phyloP scores from a whole-genome alignment of 2,888 invertebrate genomes.

The Agrypnus murinus region DNA sequence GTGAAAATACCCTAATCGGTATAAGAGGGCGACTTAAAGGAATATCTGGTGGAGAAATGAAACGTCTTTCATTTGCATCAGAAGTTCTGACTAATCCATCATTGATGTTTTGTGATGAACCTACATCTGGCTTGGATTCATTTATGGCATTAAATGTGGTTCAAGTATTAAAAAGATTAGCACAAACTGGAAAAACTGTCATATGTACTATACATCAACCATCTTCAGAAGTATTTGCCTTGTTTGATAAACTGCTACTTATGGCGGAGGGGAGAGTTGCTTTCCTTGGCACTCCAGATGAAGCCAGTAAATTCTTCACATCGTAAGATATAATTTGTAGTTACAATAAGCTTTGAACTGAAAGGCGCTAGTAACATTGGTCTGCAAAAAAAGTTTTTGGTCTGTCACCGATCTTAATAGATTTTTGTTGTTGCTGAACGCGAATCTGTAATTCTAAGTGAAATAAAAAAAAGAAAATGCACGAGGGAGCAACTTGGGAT shows the following conservation, averaged over 20 bases:
- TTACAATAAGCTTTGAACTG: too few species aligned
- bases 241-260: conserved; percentile 91
- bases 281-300: conserved; percentile 86
- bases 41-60: conserved; percentile 97
- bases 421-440: too few species aligned
- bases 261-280: conserved; percentile 95
- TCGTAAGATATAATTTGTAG: conserved; percentile 80
- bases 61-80: conserved; percentile 96
- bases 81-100: conserved; percentile 97
- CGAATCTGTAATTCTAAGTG: too few species aligned
- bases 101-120: conserved; percentile 97
- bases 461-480: too few species aligned
- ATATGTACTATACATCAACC: conserved; percentile 97
- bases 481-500: too few species aligned
- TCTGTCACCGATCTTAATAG: too few species aligned
- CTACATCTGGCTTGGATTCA: conserved; percentile 96
- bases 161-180: conserved; percentile 83
- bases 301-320: conserved; percentile 87
- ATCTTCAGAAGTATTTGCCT: conserved; percentile 90
- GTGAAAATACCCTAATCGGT: conserved; percentile 93
- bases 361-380: too few species aligned
- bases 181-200: conserved; percentile 90
- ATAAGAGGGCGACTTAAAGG: conserved; percentile 91
- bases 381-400: too few species aligned
- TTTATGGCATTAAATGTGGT: conserved; percentile 97